Percentiles rank a stretch among this genome's conserved stretches.
Conservation (phyloP, 2,888 invertebrate genomes). For the Caenorhabditis afra region DNA sequence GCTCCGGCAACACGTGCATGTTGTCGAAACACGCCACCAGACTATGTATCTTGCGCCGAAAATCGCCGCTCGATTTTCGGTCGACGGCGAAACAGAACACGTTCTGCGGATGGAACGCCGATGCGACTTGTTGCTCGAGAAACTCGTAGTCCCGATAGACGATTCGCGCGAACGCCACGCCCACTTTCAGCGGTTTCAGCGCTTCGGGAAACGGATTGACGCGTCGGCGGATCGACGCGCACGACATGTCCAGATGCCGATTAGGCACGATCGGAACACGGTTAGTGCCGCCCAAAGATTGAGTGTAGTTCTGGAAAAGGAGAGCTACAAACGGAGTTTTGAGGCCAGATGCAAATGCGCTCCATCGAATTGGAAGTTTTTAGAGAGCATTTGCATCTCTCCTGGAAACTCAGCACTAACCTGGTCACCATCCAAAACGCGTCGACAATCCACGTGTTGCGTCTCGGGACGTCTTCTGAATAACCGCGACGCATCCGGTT, state of each 20-base stretch:
- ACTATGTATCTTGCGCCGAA: slow-evolving; percentile 34
- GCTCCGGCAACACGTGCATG: slow-evolving; percentile 46
- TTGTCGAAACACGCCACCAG: slow-evolving; percentile 48
- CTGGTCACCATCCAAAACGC: slow-evolving; percentile 26
- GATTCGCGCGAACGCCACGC: slow-evolving; percentile 48
- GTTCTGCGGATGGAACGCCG: slow-evolving; percentile 52
- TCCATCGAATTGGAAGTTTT: too few relatives aligned
- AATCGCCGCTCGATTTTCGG: slow-evolving; percentile 30
- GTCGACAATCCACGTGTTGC: slow-evolving; percentile 33
- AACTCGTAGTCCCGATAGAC: slow-evolving; percentile 57
- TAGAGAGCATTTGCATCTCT: too few relatives aligned
- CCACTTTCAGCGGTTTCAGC: slow-evolving; percentile 2
- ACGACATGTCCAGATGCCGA: slow-evolving; percentile 3
- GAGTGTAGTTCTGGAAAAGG: not conserved
- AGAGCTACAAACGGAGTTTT: too few relatives aligned
- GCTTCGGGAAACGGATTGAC: not conserved
- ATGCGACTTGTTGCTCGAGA: slow-evolving; percentile 51
- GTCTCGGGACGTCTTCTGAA: slow-evolving; percentile 34
- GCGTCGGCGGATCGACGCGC: not conserved
- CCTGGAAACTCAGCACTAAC: too few relatives aligned
- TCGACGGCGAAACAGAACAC: slow-evolving; percentile 55
- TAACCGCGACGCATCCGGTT: not conserved
- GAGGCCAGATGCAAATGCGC: too few relatives aligned
- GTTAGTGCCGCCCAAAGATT: not conserved
- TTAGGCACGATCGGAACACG: not conserved